These are phyloP conservation scores for Drosophila kikkawai DNA, from an alignment of 1,140 invertebrate genomes.

Conservation along the genomic window DNA sequence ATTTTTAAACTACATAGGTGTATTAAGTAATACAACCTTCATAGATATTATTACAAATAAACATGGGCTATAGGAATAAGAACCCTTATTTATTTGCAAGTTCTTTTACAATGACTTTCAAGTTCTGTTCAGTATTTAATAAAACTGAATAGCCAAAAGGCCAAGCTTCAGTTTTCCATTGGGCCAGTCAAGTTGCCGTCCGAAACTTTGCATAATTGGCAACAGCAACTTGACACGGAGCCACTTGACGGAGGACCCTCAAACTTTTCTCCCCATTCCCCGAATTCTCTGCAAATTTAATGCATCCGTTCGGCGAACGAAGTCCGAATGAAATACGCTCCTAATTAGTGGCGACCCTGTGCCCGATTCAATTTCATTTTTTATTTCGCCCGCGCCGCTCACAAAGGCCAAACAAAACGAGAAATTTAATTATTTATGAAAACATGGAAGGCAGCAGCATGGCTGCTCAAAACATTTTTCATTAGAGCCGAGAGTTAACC, in stretches of 20 bases:
- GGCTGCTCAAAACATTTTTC: conserved; percentile 65
- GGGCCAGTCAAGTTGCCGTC: conserved; percentile 18
- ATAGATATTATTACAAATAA: no score
- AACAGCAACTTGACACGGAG: conserved; percentile 62
- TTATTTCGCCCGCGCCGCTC: conserved; percentile 18
- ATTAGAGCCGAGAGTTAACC: conserved; percentile 62
- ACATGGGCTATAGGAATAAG: background rate
- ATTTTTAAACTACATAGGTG: background rate
- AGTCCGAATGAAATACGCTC: conserved; percentile 62
- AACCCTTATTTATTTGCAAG: background rate
- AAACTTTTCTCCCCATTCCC: background rate
- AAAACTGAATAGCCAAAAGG: background rate
- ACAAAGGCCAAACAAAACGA: conserved; percentile 41
- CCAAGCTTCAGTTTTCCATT: conserved; percentile 19
- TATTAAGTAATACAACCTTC: background rate
- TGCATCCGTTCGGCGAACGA: conserved; percentile 54
- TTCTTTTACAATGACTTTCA: background rate
- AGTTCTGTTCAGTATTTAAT: conserved; percentile 1
- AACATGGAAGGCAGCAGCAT: conserved; percentile 59
- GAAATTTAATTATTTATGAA: conserved; percentile 81
- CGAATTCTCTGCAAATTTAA: conserved; percentile 50
- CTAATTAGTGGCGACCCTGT: conserved; percentile 76
- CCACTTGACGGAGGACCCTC: conserved; percentile 23
- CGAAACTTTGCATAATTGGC: conserved; percentile 62
- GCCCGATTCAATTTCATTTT: conserved; percentile 53